Base-by-base conservation (phyloP, 2,888 invertebrate genomes). In the Acleris holmiana region DNA sequence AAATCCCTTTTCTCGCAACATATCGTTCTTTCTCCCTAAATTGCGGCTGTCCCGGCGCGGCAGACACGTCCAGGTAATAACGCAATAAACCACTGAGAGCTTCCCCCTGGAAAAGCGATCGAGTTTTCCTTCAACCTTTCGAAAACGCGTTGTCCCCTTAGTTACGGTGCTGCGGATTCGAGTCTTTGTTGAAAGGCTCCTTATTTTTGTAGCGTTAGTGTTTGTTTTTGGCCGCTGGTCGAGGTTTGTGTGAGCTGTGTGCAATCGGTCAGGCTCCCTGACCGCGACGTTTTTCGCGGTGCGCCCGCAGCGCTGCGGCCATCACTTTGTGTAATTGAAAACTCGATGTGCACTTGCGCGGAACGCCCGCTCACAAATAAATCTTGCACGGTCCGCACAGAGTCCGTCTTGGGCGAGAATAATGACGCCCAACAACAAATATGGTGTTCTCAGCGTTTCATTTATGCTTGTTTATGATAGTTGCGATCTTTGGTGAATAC, bases 11-110 rank as follows among this genome's bases (percentile, higher is more conserved):
- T 81, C 83, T 83, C 80, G 83, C 84, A 88, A 91, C 91, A 88
- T 90, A 89, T 89, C 89, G 87, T 86, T 84, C 89, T 87, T 89
- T 87, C 87, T 83, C 76, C 85, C 86, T 82, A 86, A 91, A 91
- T 91, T 91, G 91, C 88, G 88, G 87, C 84, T 86, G 90, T 88
- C 88, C 89, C 89, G 84, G 72, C 83, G 86, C 85, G 85, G 85
- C 84, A 84, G 88, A 89, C 90, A 89, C 89, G 91, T 91, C 88
- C 91, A 92, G 91, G 92, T 92, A 91, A 92, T 92, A 92, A 92
- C 91, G 89, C 91, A 91, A 92, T 92, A 92, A 91, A 91, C 90
- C 90, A 91, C 89, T 88, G 89, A 89, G 91, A 88, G 90, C 86
- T 88, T 90, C 88, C 88, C 86, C 83, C 88, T 87, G 86, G 89